Evolutionary conservation across 2,888 invertebrate species (phyloP), one percentile per base, ranked within the genome.

Genomic region (Campaea margaritaria): DNA sequence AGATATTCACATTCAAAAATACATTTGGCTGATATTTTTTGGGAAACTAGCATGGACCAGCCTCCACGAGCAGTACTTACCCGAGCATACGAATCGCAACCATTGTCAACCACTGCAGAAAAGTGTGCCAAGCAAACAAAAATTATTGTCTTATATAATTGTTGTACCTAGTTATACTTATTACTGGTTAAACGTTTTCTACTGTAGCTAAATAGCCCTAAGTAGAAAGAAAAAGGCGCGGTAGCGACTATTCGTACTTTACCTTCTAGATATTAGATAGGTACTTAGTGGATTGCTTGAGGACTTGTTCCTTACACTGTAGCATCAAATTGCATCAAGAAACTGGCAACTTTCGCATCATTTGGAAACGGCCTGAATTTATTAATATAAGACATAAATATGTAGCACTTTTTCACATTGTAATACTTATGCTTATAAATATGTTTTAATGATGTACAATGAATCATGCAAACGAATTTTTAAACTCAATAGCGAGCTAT

Each of bases 121-220:
- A 31, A 28, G 54, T 55, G 56, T 56, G 56, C 21, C 50, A 31
- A 45, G 56, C 31, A 39, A 12, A 13, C 45, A 57, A 50, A 50
- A 51, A 57, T 57, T 51, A 51, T 41, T 57, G 49, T 49, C 49
- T 9, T 47, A 57, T 42, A 38, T 47, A 49, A 59, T 49, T 59
- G 49, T 53, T 59, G 53, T 53, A 59, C 31, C 58, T 45, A 53
- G 53, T 59, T 53, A 58, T 67, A 69, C 56, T 45, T 79, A 71
- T 73, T 76, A 71, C 75, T 82, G 79, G 82, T 81, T 85, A 69
- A 79, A 79, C 76, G 73, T 83, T 83, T 82, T 82, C 77, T 82
- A 82, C 73, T 68, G 73, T 82, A 82, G 79, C 74, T 75, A 34
- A 77, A 75, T n/a, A 69, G 52, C 51, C 14, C n/a, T 58, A 50